Evolutionary conservation across 2,888 invertebrate species (phyloP).

Genomic region (Ametastegia equiseti): DNA sequence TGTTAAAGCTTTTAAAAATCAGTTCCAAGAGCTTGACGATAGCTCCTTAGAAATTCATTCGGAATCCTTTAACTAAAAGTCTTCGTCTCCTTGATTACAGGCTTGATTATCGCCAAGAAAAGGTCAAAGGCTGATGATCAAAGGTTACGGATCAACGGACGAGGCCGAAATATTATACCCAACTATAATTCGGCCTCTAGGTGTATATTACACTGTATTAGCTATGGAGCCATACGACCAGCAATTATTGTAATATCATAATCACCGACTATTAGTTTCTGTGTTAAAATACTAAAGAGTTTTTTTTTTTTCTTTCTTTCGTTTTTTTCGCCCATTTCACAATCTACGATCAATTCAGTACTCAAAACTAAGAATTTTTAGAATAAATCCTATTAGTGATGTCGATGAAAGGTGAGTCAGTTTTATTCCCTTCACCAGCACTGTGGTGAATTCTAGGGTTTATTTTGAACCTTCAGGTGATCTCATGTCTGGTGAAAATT

Average conservation of each 20-base stretch:
- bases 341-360: neutral
- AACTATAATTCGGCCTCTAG: conserved; percentile 5
- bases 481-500: no score
- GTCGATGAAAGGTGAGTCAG: no score
- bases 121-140: conserved; percentile 19
- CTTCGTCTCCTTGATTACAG: conserved; percentile 14
- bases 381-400: no score
- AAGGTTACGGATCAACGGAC: conserved; percentile 21
- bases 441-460: no score
- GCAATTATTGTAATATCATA: conserved; percentile 18
- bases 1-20: neutral
- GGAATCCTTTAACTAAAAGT: neutral
- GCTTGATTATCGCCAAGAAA: conserved; percentile 7
- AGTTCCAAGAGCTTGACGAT: neutral
- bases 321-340: neutral
- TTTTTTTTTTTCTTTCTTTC: no score
- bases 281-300: neutral
- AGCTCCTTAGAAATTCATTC: neutral
- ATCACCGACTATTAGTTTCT: neutral
- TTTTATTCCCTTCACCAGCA: no score
- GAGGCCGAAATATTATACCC: neutral
- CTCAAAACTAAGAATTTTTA: no score
- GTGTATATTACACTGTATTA: conserved; percentile 15
- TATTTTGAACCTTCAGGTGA: no score
- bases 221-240: neutral